Evolutionary conservation across 2,888 invertebrate genomes (phyloP), one percentile per base, ranked within the genome.

Genomic region (Phalera bucephala): DNA sequence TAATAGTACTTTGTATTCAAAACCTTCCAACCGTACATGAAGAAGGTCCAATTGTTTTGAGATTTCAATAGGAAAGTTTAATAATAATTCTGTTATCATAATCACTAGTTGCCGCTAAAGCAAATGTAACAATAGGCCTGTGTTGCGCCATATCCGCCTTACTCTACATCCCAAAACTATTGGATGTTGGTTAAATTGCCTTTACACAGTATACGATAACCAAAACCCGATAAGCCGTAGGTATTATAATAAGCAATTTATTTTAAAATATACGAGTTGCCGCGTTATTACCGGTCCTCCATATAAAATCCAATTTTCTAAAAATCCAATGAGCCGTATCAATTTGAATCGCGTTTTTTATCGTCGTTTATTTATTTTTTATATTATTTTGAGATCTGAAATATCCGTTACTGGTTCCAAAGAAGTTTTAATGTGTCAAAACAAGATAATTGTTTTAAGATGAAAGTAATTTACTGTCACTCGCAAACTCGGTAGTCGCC

Each of bases 151-250:
- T 62, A 61, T 57, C 55, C 52, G 46, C 57, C 58, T 60, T 66
- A 49, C 48, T 64, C 47, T 50, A 55, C 54, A 59, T 52, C 59
- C 61, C 66, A 53, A 72, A 75, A 70, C 72, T 69, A 75, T 77
- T 64, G 64, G 65, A 56, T 64, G 31, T 41, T 40, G 68, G 63
- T 64, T 64, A 73, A 74, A 75, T 72, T 77, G 69, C 71, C 69
- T 71, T 72, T 59, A 65, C 52, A 39, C 56, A 57, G 63, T 69
- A 61, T 62, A 64, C 58, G 64, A 66, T 70, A 61, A 52, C 68
- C 55, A 52, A 62, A 64, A 45, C 52, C 55, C 63, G 72, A 70
- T 70, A 72, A 66, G 62, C 69, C 52, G 36, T 58, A 58, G 59
- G 48, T 64, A 59, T 60, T 68, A 64, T 63, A 63, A 67, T 60